These are phyloP conservation scores for Dromius quadrimaculatus DNA, from an alignment of 2,888 invertebrate genomes.

Conservation along the genomic window DNA sequence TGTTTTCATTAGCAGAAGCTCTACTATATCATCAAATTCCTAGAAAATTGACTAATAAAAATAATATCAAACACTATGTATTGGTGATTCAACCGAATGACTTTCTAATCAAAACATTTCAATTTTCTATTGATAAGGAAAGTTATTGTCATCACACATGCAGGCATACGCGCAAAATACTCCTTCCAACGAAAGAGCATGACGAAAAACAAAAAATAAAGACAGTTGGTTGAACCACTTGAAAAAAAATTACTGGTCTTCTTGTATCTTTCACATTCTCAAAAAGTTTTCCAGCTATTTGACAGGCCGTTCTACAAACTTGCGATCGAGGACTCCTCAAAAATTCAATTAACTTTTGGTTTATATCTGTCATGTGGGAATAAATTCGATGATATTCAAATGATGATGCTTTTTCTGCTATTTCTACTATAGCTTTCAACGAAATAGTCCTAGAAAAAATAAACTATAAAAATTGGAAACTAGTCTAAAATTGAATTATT, in stretches of 20 bases:
- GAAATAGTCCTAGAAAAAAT: constrained; percentile 59
- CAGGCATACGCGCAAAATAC: too few relatives aligned
- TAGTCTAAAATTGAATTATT: neutral
- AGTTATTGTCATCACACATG: too few relatives aligned
- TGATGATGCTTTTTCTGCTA: constrained; percentile 58
- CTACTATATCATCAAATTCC: constrained; percentile 80
- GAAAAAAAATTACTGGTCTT: constrained; percentile 64
- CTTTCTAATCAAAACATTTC: neutral
- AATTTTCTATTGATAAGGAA: neutral
- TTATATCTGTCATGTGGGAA: constrained; percentile 62
- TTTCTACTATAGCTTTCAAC: constrained; percentile 63
- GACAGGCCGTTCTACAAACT: constrained; percentile 65
- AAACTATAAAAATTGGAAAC: neutral
- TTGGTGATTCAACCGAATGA: constrained; percentile 1
- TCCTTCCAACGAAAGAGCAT: neutral
- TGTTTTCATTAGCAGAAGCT: constrained; percentile 75
- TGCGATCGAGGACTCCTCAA: constrained; percentile 65
- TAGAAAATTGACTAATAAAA: constrained; percentile 59
- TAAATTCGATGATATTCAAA: constrained; percentile 20
- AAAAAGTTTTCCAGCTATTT: constrained; percentile 65
- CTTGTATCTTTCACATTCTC: constrained; percentile 65
- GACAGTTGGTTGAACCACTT: neutral
- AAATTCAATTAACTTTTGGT: constrained; percentile 64
- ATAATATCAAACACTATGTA: constrained; percentile 1
- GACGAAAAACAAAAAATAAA: neutral